phyloP scores from a whole-genome alignment of 2,113 vertebrate species.

The Halcyon malimbica region DNA sequence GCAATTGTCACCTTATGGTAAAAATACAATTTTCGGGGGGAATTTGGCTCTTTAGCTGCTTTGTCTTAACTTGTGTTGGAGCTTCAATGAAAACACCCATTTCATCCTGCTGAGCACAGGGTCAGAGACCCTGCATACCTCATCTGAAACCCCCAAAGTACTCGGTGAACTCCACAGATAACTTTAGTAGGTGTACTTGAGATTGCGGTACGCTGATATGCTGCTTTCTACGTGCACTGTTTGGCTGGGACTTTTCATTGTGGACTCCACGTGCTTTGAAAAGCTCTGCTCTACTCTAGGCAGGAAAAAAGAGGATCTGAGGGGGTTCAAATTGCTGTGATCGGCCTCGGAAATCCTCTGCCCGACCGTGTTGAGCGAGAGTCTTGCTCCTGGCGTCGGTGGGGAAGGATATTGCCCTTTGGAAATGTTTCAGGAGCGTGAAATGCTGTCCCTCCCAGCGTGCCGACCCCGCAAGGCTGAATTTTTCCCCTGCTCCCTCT shows the following conservation, averaged over 20 bases:
- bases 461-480: not conserved
- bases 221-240: not conserved
- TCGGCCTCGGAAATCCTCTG: constrained; percentile 1
- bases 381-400: not conserved
- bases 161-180: not conserved
- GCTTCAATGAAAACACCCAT: not conserved
- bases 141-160: not conserved
- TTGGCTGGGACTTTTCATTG: not conserved
- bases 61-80: not conserved
- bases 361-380: not conserved
- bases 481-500: not conserved
- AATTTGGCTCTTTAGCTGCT: not conserved
- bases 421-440: constrained; percentile 5
- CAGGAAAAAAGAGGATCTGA: constrained; percentile 15
- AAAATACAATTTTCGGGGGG: not conserved
- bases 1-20: not conserved
- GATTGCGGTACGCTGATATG: not conserved
- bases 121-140: not conserved
- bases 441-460: not conserved
- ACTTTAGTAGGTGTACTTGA: not conserved
- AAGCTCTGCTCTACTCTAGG: not conserved
- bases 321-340: not conserved
- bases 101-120: not conserved
- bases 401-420: not conserved
- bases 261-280: not conserved